Evolutionary conservation across 2,888 invertebrate species (phyloP), one percentile per base, ranked within the genome.

Genomic region (Andrena praecox): DNA sequence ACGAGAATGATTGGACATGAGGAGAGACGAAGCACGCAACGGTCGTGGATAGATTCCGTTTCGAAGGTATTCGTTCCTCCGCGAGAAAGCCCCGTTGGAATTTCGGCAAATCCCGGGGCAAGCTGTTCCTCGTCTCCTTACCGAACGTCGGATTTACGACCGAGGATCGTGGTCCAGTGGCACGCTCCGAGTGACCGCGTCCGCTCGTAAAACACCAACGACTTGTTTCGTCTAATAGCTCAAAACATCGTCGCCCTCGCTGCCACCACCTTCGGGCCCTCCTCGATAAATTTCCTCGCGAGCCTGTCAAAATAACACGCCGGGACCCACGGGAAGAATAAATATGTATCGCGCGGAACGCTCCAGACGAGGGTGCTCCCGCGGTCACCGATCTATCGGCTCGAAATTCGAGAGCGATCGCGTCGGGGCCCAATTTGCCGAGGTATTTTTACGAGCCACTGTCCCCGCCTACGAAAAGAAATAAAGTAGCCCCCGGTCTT

Each of bases 161-260:
- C 74, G 77, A 52, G 54, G 76, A 63, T 82, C 79, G 71, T 54
- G 89, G 77, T 35, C 52, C 74, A 66, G 52, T 70, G 86, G 78
- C 82, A 85, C 75, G 80, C 75, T 77, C 50, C 80, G 82, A 83
- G 82, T 62, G 66, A 71, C 31, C 66, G 77, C 69, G 42, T 59
- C 59, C 77, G 76, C 31, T 80, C 82, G 81, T 88, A 88, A 88
- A 86, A 84, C 80, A 73, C 74, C 81, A 66, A 74, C 59, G 82
- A 77, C 77, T 90, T 92, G 91, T 92, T 92, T 90, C 89, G 90
- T 91, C 91, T 91, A 91, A 92, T 92, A 91, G 91, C 81, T 89
- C 79, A 90, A 90, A 91, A 91, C 87, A 89, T 88, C 86, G 82
- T 70, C 77, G 85, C 67, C 62, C 24, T 27, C 68, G 83, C 68